Base-by-base conservation (phyloP, 2,888 invertebrate species). In the Synanthedon tipuliformis region DNA sequence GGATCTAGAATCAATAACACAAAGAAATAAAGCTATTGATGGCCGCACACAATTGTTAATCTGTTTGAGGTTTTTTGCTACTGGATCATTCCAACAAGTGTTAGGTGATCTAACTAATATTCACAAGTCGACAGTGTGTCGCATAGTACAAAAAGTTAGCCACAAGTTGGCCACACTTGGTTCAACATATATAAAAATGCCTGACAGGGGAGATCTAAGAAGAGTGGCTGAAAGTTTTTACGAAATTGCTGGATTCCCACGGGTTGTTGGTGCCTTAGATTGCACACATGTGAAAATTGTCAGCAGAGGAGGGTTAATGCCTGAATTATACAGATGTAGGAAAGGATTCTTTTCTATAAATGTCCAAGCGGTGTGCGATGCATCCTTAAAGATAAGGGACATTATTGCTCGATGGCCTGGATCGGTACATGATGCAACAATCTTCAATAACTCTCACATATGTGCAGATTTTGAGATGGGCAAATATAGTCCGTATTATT, bases 291-390 rank as follows among this genome's bases (percentile, higher is more conserved):
- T 51, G 3, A 51, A 51, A 51, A 51, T 51, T 23, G 40, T 51
- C 12, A 51, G 41, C 41, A 40, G 51, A 40, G 51, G 51, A 4
- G 51, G 51, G 10, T 41, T 8, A 23, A 3, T 23, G 23, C 23
- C 23, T 23, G 23, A 23, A 23, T 23, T 41, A 41, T 41, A 41
- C 13, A 12, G 41, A n/a, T 41, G 41, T 41, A 51, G 45, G 40
- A 41, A 51, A 8, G 51, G 51, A 45, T 51, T 51, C 40, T 51
- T 45, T 13, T 51, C 51, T 23, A 45, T 41, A 41, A 51, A 45
- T n/a, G 45, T 51, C 1, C 51, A 51, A 41, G 51, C 27, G 4
- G 51, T 51, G 7, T 51, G 51, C 5, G 51, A 51, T 15, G n/a
- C 41, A 4, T 51, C 51, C 11, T 23, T 51, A 45, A 51, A 13